phyloP scores from a whole-genome alignment of 2,888 invertebrate species.

The Perdita meconis region DNA sequence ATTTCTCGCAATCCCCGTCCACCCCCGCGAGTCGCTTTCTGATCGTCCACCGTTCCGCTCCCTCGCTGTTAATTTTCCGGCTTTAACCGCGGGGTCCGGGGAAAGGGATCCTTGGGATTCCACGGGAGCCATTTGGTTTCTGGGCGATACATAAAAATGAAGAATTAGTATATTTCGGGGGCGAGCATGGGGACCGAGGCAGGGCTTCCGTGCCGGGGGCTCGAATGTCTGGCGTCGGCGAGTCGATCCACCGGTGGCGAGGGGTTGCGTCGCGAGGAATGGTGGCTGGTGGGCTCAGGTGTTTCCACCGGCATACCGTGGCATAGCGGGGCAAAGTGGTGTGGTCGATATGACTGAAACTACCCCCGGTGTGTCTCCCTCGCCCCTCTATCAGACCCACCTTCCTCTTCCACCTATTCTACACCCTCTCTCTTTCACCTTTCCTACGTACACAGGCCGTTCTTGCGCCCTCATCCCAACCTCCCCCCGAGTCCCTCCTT shows the following conservation, averaged over 20 bases:
- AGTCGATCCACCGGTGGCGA: not conserved
- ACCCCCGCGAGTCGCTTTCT: conserved; percentile 5
- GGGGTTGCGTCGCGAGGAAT: conserved; percentile 34
- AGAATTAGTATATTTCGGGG: conserved; percentile 58
- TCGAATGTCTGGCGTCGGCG: conserved; percentile 31
- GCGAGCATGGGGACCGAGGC: not conserved
- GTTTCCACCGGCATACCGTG: conserved; percentile 70
- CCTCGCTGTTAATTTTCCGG: not conserved
- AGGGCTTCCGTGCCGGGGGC: conserved; percentile 5
- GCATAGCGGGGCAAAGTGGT: conserved; percentile 75
- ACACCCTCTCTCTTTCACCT: conserved; percentile 36
- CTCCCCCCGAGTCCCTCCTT: no score
- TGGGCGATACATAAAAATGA: conserved; percentile 19
- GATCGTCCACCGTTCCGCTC: not conserved
- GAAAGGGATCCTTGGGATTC: conserved; percentile 44
- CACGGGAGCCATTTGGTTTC: conserved; percentile 32
- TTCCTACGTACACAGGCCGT: conserved; percentile 22
- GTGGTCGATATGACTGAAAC: conserved; percentile 80
- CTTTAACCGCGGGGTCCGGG: not conserved
- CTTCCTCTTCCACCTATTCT: conserved; percentile 59
- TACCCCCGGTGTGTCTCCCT: conserved; percentile 61
- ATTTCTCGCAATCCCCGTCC: conserved; percentile 19
- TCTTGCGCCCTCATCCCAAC: conserved; percentile 31
- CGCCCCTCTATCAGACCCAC: conserved; percentile 59
- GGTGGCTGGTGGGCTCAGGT: conserved; percentile 72